phyloP scores from a whole-genome alignment of 1,140 invertebrate species.

The Macrostomum lignano region DNA sequence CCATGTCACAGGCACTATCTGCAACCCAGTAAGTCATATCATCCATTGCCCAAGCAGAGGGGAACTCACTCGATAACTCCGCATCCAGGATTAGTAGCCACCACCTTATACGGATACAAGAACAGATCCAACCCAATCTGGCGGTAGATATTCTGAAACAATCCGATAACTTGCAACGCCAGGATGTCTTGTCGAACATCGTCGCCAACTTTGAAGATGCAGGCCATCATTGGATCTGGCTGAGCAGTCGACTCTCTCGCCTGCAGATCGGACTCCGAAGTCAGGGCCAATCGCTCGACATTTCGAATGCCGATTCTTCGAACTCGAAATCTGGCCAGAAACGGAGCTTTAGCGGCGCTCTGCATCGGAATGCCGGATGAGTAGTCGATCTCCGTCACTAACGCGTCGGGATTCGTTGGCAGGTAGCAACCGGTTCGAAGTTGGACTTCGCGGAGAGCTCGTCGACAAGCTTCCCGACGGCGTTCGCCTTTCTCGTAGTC shows the following conservation, averaged over 20 bases:
- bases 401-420: slow-evolving; percentile 88
- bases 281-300: slow-evolving; percentile 39
- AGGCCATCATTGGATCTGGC: slow-evolving; percentile 34
- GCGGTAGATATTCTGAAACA: slow-evolving; percentile 89
- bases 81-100: slow-evolving; percentile 91
- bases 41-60: too few species aligned
- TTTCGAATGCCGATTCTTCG: slow-evolving; percentile 64
- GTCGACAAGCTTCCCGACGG: slow-evolving; percentile 66
- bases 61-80: slow-evolving; percentile 97
- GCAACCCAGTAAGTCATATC: too few species aligned
- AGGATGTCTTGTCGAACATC: slow-evolving; percentile 83
- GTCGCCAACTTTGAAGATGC: slow-evolving; percentile 94
- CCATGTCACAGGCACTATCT: too few species aligned
- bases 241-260: slow-evolving; percentile 2
- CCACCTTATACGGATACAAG: slow-evolving; percentile 82
- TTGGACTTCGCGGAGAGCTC: slow-evolving; percentile 52
- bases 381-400: slow-evolving; percentile 85
- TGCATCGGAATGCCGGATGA: slow-evolving; percentile 95
- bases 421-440: slow-evolving; percentile 73
- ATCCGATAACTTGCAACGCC: slow-evolving; percentile 78
- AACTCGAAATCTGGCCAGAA: slow-evolving; percentile 70
- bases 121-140: slow-evolving; percentile 75
- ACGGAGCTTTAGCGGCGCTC: slow-evolving; percentile 93
- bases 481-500: slow-evolving; percentile 36
- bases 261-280: too few species aligned